Conservation (phyloP, 2,888 invertebrate species). For the Tethea ocularis region DNA sequence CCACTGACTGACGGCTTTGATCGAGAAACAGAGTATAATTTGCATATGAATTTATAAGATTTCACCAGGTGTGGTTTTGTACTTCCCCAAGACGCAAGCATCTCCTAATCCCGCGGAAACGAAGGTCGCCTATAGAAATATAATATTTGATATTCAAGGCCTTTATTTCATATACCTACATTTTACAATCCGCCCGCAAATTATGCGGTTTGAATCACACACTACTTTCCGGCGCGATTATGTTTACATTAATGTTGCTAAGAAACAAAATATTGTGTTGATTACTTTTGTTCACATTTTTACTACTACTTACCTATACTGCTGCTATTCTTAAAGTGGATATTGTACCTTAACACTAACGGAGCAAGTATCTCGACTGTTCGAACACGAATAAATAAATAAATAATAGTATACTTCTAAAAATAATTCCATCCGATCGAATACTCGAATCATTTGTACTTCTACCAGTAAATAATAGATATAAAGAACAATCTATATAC, state of each 20-base stretch:
- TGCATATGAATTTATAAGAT: neutral
- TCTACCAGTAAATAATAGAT: too few species aligned
- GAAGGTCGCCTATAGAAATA: neutral
- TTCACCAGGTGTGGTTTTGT: neutral
- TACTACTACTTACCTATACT: neutral
- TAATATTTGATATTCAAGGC: neutral
- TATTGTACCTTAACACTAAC: too few species aligned
- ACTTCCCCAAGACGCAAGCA: neutral
- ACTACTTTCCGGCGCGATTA: constrained; percentile 20
- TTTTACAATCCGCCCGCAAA: neutral
- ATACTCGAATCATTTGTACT: too few species aligned
- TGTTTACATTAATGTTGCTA: constrained; percentile 37
- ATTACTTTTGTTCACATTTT: constrained; percentile 9
- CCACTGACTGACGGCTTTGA: constrained; percentile 21
- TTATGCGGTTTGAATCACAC: neutral
- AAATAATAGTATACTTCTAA: too few species aligned
- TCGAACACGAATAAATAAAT: too few species aligned
- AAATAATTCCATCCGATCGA: too few species aligned
- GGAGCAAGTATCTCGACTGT: too few species aligned
- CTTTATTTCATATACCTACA: neutral
- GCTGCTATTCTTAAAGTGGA: too few species aligned
- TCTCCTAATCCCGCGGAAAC: neutral
- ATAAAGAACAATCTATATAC: too few species aligned
- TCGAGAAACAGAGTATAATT: constrained; percentile 18
- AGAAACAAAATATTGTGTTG: constrained; percentile 33